Conservation (phyloP, 30 jellyfish, hydroid and myxozoan species). For the Chrysaora quinquecirrha region DNA sequence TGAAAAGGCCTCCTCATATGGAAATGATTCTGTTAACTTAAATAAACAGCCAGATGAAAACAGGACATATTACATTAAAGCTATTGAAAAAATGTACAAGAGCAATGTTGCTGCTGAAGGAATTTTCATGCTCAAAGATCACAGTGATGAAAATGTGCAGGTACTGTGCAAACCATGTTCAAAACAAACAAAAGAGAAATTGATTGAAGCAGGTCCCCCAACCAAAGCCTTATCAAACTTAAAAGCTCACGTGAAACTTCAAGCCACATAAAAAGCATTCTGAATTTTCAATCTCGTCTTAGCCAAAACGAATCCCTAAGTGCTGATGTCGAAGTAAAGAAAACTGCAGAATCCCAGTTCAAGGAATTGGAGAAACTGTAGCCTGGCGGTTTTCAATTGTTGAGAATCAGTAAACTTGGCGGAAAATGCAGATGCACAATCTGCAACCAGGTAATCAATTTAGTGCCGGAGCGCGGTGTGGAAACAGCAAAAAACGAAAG, state of each 20-base stretch:
- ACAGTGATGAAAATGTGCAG: neutral
- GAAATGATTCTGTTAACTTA: no score
- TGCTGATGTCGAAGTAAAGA: neutral
- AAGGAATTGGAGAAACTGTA: neutral
- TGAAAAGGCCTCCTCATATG: no score
- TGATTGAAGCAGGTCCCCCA: neutral
- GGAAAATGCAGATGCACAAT: constrained; percentile 27
- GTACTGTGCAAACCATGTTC: neutral
- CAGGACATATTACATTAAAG: neutral
- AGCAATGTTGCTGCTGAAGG: neutral
- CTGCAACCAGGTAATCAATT: constrained; percentile 23
- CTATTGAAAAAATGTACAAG: neutral
- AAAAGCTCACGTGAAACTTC: neutral
- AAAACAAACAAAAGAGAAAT: no score
- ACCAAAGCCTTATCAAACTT: neutral
- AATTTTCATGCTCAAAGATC: no score
- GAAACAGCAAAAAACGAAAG: constrained; percentile 14
- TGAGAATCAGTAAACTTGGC: neutral
- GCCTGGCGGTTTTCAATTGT: constrained; percentile 1
- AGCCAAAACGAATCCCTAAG: no score
- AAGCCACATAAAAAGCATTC: neutral
- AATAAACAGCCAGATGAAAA: neutral
- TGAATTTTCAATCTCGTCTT: neutral
- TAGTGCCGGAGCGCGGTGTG: constrained; percentile 3
- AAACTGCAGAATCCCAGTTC: neutral